Evolutionary conservation across 2,113 vertebrate genomes (phyloP), one percentile per base, ranked within the genome.

Genomic region (Rhombomys opimus): DNA sequence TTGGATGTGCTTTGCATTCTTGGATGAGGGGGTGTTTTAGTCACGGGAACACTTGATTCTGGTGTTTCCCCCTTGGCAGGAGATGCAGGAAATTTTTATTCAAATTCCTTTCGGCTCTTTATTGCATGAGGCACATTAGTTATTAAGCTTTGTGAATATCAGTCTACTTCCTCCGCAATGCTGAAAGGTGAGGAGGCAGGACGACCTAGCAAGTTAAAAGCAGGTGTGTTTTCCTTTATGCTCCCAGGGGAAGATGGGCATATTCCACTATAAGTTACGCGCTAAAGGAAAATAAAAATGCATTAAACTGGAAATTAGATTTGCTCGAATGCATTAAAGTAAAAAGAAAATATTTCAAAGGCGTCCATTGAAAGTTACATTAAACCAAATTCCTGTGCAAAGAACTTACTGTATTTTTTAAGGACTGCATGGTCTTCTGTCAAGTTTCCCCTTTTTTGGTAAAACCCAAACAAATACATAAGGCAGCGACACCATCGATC

Each of bases 331-430:
- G 77, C 96, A 97, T 93, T 96, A 96, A 89, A 96, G 95, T 96
- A 82, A 61, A 41, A 78, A 81, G 90, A 97, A 97, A 96, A 96
- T 41, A 98, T 85, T 96, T 94, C 96, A 73, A 97, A 32, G 52
- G 94, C 90, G 92, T 96, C 95, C 91, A 93, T 13, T 96, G 88
- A 98, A 98, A 98, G 98, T 98, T 98, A 98, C 82, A 97, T 90
- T 86, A 97, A 98, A 91, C 96, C 97, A 92, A 97, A 98, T 98
- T 97, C 97, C 98, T 98, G 97, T 95, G 97, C 97, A 97, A 97
- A 98, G 98, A 98, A 99, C 98, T 99, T 98, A 99, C 98, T 98
- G 98, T 97, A 96, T 97, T 97, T 97, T 98, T 97, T 95, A 98
- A 98, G 87, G 93, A 95, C 96, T 23, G 95, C 98, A 97, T 80